Conservation (phyloP, 2,113 vertebrate species). For the Zootoca vivipara region DNA sequence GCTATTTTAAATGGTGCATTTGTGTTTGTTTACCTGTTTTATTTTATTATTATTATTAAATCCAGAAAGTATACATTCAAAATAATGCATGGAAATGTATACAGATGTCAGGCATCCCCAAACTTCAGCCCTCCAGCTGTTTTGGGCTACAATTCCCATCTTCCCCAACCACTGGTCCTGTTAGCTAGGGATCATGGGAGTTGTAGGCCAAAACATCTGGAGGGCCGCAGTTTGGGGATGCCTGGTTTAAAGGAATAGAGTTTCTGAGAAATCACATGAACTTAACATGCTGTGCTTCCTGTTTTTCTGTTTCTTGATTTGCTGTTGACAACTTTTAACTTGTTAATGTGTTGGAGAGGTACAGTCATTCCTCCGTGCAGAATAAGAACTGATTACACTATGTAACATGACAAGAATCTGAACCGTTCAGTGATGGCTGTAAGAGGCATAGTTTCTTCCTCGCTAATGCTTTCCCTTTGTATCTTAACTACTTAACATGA, state of each 20-base stretch:
- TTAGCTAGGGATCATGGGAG: too few relatives aligned
- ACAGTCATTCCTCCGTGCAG: constrained; percentile 35
- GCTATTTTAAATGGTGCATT: background rate
- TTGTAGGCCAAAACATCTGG: too few relatives aligned
- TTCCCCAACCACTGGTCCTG: too few relatives aligned
- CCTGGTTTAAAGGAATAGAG: background rate
- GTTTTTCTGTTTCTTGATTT: constrained; percentile 13
- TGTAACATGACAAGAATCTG: constrained; percentile 16
- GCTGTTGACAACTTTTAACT: constrained; percentile 12
- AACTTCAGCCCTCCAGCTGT: too few relatives aligned
- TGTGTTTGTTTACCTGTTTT: background rate
- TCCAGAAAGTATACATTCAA: background rate
- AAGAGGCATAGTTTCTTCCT: constrained; percentile 26
- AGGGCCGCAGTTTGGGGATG: too few relatives aligned
- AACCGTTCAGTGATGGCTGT: constrained; percentile 23
- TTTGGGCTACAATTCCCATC: too few relatives aligned
- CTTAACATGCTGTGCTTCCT: background rate
- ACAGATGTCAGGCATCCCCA: too few relatives aligned
- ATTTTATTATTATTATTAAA: background rate
- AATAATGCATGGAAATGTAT: background rate
- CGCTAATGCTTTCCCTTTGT: constrained; percentile 20
- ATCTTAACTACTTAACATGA: constrained; percentile 21
- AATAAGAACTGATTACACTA: constrained; percentile 40
- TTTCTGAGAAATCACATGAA: background rate
- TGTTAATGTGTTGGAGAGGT: constrained; percentile 38